Percentiles rank a stretch among this genome's conserved stretches.
phyloP scores from a whole-genome alignment of 2,888 invertebrate genomes.

The Microctonus hyperodae region DNA sequence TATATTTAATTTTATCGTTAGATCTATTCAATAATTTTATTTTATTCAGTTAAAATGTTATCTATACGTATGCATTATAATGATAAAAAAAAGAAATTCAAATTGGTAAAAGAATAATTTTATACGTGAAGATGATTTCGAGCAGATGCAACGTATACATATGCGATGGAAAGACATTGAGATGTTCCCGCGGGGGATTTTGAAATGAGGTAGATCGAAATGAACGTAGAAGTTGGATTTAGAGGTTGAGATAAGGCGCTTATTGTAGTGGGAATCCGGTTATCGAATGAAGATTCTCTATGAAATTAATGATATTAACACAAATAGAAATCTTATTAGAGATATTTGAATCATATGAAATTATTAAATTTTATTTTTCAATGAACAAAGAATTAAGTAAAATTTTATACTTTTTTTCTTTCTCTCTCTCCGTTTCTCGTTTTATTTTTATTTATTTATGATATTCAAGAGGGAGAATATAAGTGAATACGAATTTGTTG shows the following conservation, averaged over 20 bases:
- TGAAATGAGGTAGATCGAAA: conserved; percentile 11
- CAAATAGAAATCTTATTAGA: neutral
- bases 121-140: neutral
- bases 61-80: neutral
- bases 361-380: neutral
- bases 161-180: conserved; percentile 11
- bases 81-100: neutral
- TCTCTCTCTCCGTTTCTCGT: no score
- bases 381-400: neutral
- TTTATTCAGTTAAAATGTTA: neutral
- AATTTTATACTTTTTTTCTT: no score
- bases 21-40: no score
- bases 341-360: neutral
- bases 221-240: conserved; percentile 20
- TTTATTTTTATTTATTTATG: no score
- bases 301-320: neutral
- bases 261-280: neutral
- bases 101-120: neutral
- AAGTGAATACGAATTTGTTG: neutral
- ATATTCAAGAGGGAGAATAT: neutral
- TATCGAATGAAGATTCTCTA: neutral
- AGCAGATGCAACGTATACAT: neutral
- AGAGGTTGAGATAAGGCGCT: conserved; percentile 9
- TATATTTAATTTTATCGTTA: neutral
- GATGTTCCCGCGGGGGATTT: conserved; percentile 9